Percentiles rank a stretch among this genome's conserved stretches.
Conservation (phyloP, 2,797 vertebrate species). For the Phrynocephalus guinanensis region DNA sequence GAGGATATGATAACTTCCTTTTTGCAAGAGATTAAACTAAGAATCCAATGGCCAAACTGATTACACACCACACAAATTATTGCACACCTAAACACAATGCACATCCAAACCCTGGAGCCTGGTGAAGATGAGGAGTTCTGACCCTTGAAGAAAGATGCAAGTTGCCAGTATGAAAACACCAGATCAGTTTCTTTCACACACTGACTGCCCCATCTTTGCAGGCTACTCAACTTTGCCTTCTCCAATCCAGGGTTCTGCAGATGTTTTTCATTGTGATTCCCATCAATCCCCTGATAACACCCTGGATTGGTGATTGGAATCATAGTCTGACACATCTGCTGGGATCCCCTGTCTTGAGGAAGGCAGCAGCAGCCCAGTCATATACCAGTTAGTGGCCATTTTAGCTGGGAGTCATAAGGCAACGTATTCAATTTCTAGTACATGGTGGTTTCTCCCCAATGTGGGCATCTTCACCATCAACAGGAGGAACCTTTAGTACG, state of each 20-base stretch:
- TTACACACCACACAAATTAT: background rate
- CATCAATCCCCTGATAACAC: background rate
- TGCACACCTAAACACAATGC: constrained; percentile 18
- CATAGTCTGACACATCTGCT: background rate
- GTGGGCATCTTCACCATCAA: background rate
- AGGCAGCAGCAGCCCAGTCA: background rate
- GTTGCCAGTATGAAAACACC: background rate
- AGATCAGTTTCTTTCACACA: background rate
- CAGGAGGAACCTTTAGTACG: background rate
- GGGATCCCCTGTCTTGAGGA: background rate
- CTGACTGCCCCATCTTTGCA: background rate
- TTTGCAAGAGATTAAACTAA: constrained; percentile 1
- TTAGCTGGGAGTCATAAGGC: no score
- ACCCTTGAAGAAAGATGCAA: background rate
- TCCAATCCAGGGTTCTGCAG: no score
- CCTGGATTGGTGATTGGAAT: background rate
- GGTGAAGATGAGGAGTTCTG: background rate
- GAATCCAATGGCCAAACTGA: background rate
- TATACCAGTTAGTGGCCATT: background rate
- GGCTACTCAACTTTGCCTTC: background rate
- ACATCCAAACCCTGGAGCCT: background rate
- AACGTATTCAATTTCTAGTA: no score
- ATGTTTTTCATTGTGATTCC: no score
- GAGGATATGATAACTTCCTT: background rate
- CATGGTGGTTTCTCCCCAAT: no score